Evolutionary conservation across 2,797 vertebrate genomes (phyloP).

Genomic region (Diplodus sargus): DNA sequence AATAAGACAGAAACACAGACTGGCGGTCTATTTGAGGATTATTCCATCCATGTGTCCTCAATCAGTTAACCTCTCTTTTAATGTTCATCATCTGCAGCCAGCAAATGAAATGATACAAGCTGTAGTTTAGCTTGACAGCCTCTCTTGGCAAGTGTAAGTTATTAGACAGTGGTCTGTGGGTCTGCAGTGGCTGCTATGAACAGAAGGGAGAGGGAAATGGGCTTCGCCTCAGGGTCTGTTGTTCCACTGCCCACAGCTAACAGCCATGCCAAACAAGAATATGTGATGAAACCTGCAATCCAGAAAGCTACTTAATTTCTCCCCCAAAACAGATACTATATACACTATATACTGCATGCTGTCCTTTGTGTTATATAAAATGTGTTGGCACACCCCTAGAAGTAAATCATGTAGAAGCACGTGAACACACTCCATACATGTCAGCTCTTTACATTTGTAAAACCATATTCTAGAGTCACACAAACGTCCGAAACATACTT

Average conservation of each 20-base stretch:
- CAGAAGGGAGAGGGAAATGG: slow-evolving; percentile 75
- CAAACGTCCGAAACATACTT: not conserved
- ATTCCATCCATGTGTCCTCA: slow-evolving; percentile 43
- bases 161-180: slow-evolving; percentile 67
- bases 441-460: slow-evolving; percentile 30
- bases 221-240: slow-evolving; percentile 73
- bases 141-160: slow-evolving; percentile 66
- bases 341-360: not conserved
- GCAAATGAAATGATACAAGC: slow-evolving; percentile 65
- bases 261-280: slow-evolving; percentile 63
- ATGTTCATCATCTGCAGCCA: slow-evolving; percentile 60
- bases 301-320: slow-evolving; percentile 24
- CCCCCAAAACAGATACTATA: slow-evolving; percentile 12
- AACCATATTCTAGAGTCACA: not conserved
- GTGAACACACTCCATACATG: slow-evolving; percentile 23
- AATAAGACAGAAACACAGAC: slow-evolving; percentile 33
- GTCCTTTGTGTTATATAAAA: slow-evolving; percentile 39
- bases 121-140: slow-evolving; percentile 64
- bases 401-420: slow-evolving; percentile 32
- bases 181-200: slow-evolving; percentile 69
- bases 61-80: slow-evolving; percentile 59
- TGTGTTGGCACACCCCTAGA: slow-evolving; percentile 54
- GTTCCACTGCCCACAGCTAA: slow-evolving; percentile 71
- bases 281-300: slow-evolving; percentile 62
- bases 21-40: slow-evolving; percentile 38